Evolutionary conservation across 1,140 invertebrate genomes (phyloP), one percentile per base, ranked within the genome.

Genomic region (Coelopa frigida): DNA sequence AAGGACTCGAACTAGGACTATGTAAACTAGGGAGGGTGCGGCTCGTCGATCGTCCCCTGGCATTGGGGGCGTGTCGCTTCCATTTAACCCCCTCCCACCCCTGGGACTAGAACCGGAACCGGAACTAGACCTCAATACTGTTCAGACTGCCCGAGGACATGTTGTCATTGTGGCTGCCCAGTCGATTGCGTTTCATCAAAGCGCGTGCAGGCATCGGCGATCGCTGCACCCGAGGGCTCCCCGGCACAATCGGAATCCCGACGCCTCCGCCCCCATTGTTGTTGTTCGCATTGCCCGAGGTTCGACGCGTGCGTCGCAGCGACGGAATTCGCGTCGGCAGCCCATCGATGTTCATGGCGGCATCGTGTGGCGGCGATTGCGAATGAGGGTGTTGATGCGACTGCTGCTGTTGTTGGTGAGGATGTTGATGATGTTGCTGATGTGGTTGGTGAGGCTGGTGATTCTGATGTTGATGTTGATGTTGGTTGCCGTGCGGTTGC

Each of bases 121-220:
- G n/a, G n/a, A n/a, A n/a, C 44, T 52, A 64, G 48, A 69, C 66
- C 52, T 69, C 66, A 59, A 69, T 69, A 61, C 66, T 69, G 61
- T 69, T 69, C 23, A 69, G 55, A 47, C 66, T 69, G 45, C 66
- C 66, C 39, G 65, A 69, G 4, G 66, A 69, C 14, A 69, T 69
- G 48, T 69, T 69, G 43, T 69, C 62, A 38, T 58, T 67, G 52
- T 66, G 65, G 49, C 65, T 68, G 52, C 66, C 65, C 44, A 68
- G 46, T 3, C 65, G 57, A 24, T 58, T 61, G 12, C 66, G 54
- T 40, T 68, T 66, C 48, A 66, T 66, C 24, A 62, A 45, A 5
- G 61, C 61, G 5, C 66, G 53, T 17, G 48, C 53, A 20, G 65
- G 65, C 59, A 68, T 68, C 3, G 66, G 66, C 3, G 66, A 69